These are phyloP conservation scores for Drosophila ironensis DNA, from an alignment of 1,140 invertebrate species.

Conservation along the genomic window DNA sequence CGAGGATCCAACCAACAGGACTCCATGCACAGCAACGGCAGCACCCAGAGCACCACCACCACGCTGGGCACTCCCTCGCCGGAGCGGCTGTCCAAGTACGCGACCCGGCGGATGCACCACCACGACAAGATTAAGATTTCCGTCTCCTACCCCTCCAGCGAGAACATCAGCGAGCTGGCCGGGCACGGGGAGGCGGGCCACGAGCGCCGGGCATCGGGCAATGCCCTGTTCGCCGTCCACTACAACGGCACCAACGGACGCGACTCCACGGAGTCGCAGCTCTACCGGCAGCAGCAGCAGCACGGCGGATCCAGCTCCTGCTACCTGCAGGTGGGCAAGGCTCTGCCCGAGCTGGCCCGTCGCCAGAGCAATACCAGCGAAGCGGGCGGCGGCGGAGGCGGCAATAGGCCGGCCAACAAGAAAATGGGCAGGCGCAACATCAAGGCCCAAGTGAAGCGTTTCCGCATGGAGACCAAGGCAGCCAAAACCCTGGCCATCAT, in stretches of 20 bases:
- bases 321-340: conserved; percentile 84
- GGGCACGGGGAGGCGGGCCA: conserved; percentile 29
- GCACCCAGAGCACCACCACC: conserved; percentile 78
- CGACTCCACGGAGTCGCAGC: conserved; percentile 64
- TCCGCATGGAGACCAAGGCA: conserved; percentile 91
- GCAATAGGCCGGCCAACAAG: conserved; percentile 83
- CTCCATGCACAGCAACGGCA: conserved; percentile 77
- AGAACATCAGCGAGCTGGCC: conserved; percentile 84
- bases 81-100: conserved; percentile 70
- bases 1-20: conserved; percentile 76
- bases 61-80: conserved; percentile 77
- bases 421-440: conserved; percentile 85
- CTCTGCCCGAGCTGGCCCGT: conserved; percentile 63
- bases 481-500: conserved; percentile 95
- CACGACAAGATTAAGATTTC: conserved; percentile 92
- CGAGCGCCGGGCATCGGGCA: conserved; percentile 56
- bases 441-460: conserved; percentile 84
- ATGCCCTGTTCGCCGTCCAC: conserved; percentile 70
- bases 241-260: conserved; percentile 66
- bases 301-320: conserved; percentile 83
- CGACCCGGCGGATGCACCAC: conserved; percentile 81
- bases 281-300: conserved; percentile 81
- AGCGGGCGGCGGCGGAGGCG: conserved; percentile 66
- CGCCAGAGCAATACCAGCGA: conserved; percentile 82
- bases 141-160: conserved; percentile 90